Evolutionary conservation across 1,140 invertebrate species (phyloP), one percentile per base, ranked within the genome.

Genomic region (Hesperophylax magnus): DNA sequence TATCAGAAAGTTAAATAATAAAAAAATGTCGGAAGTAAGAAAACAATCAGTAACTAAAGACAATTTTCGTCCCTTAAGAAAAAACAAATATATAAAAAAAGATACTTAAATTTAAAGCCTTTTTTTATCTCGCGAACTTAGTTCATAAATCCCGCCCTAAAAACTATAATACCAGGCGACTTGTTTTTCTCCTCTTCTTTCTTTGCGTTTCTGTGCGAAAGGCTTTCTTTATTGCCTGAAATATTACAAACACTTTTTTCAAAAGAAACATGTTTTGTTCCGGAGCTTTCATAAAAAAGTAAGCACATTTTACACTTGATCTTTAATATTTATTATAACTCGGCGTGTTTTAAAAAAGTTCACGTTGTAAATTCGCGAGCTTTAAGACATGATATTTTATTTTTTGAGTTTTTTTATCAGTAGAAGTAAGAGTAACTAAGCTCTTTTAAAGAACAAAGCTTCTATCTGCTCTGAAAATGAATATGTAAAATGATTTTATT

Each of bases 81-180:
- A 67, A 67, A 67, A 17, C 22, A 67, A 71, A 71, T 71, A 6
- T 53, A 20, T 71, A 71, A 17, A n/a, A 14, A 65, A 71, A 71
- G 11, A 52, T 52, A 31, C 39, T 71, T 47, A 75, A 75, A 75
- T 75, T 75, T 75, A 75, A 58, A 75, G 22, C 71, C 53, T 54
- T 71, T 52, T n/a, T 75, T 75, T 58, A 27, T 75, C 71, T 31
- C 47, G 56, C 34, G 69, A 81, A 81, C 71, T 77, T 76, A 56
- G 71, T 67, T 81, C 79, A 76, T 81, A 81, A 81, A 77, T 81
- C 72, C 72, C 27, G 5, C 18, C 34, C 60, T 18, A 74, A 80
- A 47, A 74, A 80, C 71, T 74, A 69, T 78, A 18, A 71, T 72
- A 72, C 52, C n/a, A 52, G 18, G 34, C 69, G 47, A 53, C 47